Evolutionary conservation across 2,797 vertebrate species (phyloP), one percentile per base, ranked within the genome.

Genomic region (Meriones psammophilus): DNA sequence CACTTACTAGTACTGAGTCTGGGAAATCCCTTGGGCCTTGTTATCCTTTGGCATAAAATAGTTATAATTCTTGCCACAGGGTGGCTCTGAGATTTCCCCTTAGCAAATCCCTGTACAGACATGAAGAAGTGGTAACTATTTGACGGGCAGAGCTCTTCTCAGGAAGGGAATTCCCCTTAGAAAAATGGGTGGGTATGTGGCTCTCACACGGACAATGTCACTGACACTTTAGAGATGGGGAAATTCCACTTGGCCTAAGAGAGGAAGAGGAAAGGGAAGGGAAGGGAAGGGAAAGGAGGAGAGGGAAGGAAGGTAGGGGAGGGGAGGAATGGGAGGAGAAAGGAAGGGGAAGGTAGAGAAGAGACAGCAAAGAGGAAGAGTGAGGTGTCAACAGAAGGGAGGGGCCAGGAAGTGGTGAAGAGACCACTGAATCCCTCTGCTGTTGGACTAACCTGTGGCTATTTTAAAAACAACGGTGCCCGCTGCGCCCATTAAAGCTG

Each of bases 51-150:
- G 6, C 2, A 22, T 42, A 76, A 87, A 74, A 42, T 79, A 46
- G 54, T 88, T 92, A 36, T 69, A 77, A 90, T 94, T 92, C 50
- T 95, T 85, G 54, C 60, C 73, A 88, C 46, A 73, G 64, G 33
- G 42, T 95, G 90, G 36, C 54, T 90, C 71, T 90, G 84, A 90
- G 74, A 56, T 76, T 76, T 89, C 91, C 1, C 8, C 39, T 42
- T 39, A 71, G 54, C 22, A 73, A 92, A 77, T 2, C 8, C 71
- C 20, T 79, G 28, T 54, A 33, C 14, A n/a, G 46, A 54, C 71
- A 28, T 4, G n/a, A 69, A 28, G 54, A 69, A 46, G 50, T 69
- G 56, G 68, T 81, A 26, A 74, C 46, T 15, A 54, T 54, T 86
- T 91, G 69, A 84, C 4, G 9, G 39, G 71, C 17, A 64, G 85